Conservation (phyloP, 2,888 invertebrate genomes). For the Stenurella melanura region DNA sequence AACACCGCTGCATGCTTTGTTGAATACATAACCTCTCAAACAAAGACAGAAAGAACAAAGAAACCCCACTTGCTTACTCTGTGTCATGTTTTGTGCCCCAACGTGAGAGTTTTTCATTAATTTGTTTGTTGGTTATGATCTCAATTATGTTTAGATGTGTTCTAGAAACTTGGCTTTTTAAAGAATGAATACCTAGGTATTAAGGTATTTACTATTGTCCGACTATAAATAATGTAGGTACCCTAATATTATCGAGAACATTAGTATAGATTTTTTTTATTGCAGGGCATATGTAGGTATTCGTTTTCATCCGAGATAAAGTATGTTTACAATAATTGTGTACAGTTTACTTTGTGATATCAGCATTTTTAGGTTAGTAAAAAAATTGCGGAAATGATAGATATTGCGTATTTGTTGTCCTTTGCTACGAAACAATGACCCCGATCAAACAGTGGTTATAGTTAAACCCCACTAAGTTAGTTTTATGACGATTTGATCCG, state of each 20-base stretch:
- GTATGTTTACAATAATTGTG: background rate
- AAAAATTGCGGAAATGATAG: background rate
- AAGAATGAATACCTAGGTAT: background rate
- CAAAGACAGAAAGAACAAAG: slow-evolving; percentile 22
- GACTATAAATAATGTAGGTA: too few relatives aligned
- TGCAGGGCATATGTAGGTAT: background rate
- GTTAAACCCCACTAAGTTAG: too few relatives aligned
- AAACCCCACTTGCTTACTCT: background rate
- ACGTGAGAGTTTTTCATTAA: slow-evolving; percentile 1
- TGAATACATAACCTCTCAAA: slow-evolving; percentile 24
- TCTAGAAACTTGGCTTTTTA: background rate
- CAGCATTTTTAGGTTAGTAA: background rate
- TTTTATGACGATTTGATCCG: too few relatives aligned
- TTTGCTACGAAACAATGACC: too few relatives aligned
- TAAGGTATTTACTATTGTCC: too few relatives aligned
- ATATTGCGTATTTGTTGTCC: background rate
- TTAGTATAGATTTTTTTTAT: background rate
- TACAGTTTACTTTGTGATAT: background rate
- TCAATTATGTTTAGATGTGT: background rate
- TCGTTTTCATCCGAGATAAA: background rate
- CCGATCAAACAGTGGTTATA: too few relatives aligned
- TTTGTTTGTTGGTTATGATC: background rate
- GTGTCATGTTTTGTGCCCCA: background rate
- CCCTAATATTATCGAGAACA: too few relatives aligned
- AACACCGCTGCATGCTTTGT: slow-evolving; percentile 11